A percentile compares a stretch with the other conserved stretches of the same genome.
These are phyloP conservation scores for Urocyon cinereoargenteus DNA, from an alignment of 2,797 vertebrate species.

Conservation along the genomic window DNA sequence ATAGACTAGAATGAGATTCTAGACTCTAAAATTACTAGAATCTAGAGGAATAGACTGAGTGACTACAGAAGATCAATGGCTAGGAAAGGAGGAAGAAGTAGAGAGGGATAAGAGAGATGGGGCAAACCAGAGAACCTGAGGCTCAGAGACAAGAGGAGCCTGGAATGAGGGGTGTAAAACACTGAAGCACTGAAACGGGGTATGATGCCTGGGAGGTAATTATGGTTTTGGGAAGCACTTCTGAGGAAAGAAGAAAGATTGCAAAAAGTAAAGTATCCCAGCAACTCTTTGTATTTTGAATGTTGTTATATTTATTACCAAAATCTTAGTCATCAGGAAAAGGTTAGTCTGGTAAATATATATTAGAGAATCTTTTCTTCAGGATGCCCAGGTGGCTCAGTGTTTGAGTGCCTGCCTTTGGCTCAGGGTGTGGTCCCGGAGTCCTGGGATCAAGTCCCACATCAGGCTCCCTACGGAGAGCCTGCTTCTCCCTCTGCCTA, in stretches of 20 bases:
- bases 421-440: no score
- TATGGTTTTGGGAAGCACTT: constrained; percentile 45
- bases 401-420: no score
- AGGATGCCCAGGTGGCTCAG: no score
- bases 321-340: constrained; percentile 8
- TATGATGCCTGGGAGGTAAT: background rate
- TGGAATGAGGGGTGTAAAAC: background rate
- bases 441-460: no score
- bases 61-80: background rate
- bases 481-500: no score
- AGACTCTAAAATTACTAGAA: constrained; percentile 32
- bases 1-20: constrained; percentile 35
- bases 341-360: background rate
- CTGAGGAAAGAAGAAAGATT: background rate
- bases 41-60: background rate
- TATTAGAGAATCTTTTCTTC: background rate
- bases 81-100: constrained; percentile 1
- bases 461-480: no score
- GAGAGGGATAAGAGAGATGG: background rate
- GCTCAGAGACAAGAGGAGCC: background rate
- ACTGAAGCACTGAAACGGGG: background rate
- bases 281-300: background rate
- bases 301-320: background rate
- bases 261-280: background rate
- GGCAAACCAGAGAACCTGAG: background rate